phyloP scores from a whole-genome alignment of 2,113 vertebrate species.

The Probosciger aterrimus region DNA sequence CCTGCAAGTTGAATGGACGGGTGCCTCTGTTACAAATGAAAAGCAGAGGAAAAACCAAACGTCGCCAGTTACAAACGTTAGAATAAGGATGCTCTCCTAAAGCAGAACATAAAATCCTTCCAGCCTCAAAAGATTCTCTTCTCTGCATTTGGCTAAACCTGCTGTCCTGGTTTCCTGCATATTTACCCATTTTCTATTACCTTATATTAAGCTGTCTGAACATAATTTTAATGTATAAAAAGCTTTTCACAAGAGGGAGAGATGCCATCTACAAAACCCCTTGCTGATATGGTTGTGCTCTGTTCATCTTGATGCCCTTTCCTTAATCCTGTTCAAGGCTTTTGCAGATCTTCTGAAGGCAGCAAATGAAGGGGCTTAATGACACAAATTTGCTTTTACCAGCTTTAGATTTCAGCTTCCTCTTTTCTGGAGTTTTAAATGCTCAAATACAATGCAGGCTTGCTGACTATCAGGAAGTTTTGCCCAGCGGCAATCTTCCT shows the following conservation, averaged over 20 bases:
- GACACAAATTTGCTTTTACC: constrained; percentile 15
- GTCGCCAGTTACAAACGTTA: too few relatives aligned
- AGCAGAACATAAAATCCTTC: background rate
- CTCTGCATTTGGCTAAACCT: background rate
- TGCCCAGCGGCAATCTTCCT: background rate
- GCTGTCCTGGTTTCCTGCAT: background rate
- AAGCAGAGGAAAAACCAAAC: background rate
- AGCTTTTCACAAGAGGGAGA: background rate
- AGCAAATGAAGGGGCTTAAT: background rate
- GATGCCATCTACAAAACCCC: background rate
- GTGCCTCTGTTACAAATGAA: background rate
- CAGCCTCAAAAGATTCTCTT: background rate
- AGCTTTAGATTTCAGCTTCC: background rate
- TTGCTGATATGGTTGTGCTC: background rate
- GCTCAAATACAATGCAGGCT: background rate
- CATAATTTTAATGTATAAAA: background rate
- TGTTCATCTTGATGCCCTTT: constrained; percentile 4
- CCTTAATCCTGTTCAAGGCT: background rate
- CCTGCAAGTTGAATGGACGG: background rate
- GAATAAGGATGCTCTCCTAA: background rate
- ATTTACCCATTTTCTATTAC: background rate
- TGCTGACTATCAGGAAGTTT: background rate
- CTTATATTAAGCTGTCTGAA: background rate
- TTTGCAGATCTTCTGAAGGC: background rate
- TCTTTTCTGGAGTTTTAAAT: background rate